Conservation (phyloP, 2,797 vertebrate genomes). For the Ctenosaura bakeri region DNA sequence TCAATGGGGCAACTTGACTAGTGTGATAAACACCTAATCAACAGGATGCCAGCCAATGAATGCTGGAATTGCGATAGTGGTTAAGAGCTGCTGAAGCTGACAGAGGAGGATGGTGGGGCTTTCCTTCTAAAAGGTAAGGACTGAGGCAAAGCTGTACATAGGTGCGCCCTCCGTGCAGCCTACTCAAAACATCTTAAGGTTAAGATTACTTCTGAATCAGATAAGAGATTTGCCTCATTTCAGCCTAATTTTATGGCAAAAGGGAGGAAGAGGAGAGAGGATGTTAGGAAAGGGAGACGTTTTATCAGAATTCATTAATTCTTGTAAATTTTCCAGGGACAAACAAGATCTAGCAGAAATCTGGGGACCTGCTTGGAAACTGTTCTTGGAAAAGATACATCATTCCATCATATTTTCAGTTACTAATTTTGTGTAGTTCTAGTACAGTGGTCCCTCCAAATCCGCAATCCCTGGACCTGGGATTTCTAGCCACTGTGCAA, state of each 20-base stretch:
- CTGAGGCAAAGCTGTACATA: background rate
- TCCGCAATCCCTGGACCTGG: no score
- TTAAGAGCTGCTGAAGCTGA: background rate
- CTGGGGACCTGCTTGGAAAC: background rate
- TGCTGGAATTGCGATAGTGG: no score
- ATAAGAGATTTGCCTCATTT: background rate
- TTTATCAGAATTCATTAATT: background rate
- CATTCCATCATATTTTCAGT: no score
- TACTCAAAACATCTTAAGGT: background rate
- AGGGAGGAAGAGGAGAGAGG: background rate
- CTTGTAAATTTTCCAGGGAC: background rate
- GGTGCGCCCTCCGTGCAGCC: background rate
- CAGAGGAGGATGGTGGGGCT: background rate
- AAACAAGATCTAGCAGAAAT: background rate
- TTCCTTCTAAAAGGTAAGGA: background rate
- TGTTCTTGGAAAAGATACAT: background rate
- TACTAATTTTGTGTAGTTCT: background rate
- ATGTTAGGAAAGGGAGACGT: background rate
- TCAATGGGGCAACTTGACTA: no score
- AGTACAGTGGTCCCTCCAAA: no score
- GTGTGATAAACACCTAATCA: background rate
- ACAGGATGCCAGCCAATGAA: background rate
- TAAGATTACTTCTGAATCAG: background rate
- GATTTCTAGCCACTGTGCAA: no score
- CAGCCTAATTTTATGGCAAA: background rate